Evolutionary conservation across 23 tunicate species (phyloP), one percentile per base, ranked within the genome.

Genomic region (Phallusia fumigata): DNA sequence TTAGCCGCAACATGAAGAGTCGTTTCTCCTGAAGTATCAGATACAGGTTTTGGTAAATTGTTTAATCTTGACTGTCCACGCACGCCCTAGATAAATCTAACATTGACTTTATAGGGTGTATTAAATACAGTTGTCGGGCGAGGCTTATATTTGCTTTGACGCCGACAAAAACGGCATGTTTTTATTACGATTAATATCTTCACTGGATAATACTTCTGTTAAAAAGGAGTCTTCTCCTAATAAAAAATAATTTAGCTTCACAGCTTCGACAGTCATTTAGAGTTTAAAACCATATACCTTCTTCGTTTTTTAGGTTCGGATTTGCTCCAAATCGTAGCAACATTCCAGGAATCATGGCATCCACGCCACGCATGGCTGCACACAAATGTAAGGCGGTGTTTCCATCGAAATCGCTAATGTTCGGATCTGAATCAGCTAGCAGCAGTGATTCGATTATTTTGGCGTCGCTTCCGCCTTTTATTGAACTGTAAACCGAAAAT

Each of bases 311-410:
- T 32, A 88, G 50, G 73, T 94, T 94, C 30, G 98, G 98, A 53
- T 94, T 87, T 40, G 94, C 98, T 10, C 94, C 90, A 72, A 85
- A 89, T 31, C 90, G 78, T 65, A 94, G 87, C 45, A 94, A 69
- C 40, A 89, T 79, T 74, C 98, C 98, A 30, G 91, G 84, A 21
- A 94, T 86, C 76, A 94, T 82, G 22, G 93, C 90, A 52, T 94
- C 98, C 31, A 84, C 75, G 2, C 93, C 86, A 31, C 86, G 86
- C 78, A 65, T 84, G 64, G 82, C 34, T 32, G 94, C 95, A 76
- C 98, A 94, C 32, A 91, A 35, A 64, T 94, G 98, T 34, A 94
- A 72, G 34, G 94, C 85, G 3, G 98, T 85, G 76, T 86, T 83
- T 31, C 98, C 98, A 19, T 89, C 85, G 19, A 75, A 82, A 75